Percentiles rank a stretch among this genome's conserved stretches.
Conservation (phyloP, 2,797 vertebrate genomes). For the Acanthis flammea region DNA sequence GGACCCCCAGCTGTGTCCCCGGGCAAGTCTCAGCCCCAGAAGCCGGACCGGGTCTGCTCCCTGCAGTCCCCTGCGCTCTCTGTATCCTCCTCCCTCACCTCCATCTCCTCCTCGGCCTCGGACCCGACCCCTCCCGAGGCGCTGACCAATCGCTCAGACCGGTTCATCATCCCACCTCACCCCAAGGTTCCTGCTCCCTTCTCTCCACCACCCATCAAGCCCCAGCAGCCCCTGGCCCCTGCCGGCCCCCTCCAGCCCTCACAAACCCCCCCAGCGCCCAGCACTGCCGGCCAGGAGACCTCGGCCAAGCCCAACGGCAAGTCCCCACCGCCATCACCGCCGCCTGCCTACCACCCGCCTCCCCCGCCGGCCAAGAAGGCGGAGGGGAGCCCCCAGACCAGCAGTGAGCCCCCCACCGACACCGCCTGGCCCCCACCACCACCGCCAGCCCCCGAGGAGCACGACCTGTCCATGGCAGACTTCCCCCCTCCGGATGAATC, state of each 20-base stretch:
- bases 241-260: background rate
- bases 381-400: conserved; percentile 50
- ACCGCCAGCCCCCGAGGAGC: conserved; percentile 80
- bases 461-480: conserved; percentile 80
- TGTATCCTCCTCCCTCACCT: conserved; percentile 86
- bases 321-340: conserved; percentile 84
- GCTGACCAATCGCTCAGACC: conserved; percentile 45
- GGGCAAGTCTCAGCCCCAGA: conserved; percentile 81
- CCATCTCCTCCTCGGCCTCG: conserved; percentile 84
- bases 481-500: conserved; percentile 89
- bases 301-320: background rate
- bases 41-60: conserved; percentile 83
- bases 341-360: conserved; percentile 87
- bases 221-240: background rate
- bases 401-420: conserved; percentile 52
- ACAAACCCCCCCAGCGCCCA: background rate
- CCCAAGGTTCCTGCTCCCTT: conserved; percentile 81
- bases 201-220: background rate
- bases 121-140: conserved; percentile 75
- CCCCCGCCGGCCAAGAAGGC: conserved; percentile 83
- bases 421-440: conserved; percentile 90
- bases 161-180: conserved; percentile 87
- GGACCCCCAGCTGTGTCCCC: conserved; percentile 75
- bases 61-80: conserved; percentile 83
- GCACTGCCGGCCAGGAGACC: background rate